Conservation (phyloP, 2,888 invertebrate genomes). For the Ennomos quercinarius region DNA sequence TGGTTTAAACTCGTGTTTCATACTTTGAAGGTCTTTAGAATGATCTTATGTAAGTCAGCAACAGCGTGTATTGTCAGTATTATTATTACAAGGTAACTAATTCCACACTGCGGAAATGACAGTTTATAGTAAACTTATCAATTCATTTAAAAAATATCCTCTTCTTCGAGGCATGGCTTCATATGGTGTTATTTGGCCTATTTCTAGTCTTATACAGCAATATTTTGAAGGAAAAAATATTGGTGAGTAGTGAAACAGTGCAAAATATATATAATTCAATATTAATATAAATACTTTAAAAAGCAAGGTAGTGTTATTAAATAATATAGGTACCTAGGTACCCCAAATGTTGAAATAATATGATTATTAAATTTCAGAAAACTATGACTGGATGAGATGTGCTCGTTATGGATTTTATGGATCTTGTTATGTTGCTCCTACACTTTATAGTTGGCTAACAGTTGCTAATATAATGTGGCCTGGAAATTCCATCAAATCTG, state of each 20-base stretch:
- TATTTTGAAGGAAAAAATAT: slow-evolving; percentile 87
- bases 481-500: slow-evolving; percentile 87
- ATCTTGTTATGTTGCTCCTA: slow-evolving; percentile 93
- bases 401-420: slow-evolving; percentile 91
- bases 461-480: slow-evolving; percentile 92
- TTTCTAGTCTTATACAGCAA: slow-evolving; percentile 90
- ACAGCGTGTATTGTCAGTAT: slow-evolving; percentile 2
- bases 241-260: slow-evolving; percentile 80
- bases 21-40: slow-evolving; percentile 38
- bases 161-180: slow-evolving; percentile 87
- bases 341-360: no score
- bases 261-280: background rate
- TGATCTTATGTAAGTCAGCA: slow-evolving; percentile 44
- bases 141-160: slow-evolving; percentile 73
- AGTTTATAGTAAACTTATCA: slow-evolving; percentile 62
- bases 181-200: slow-evolving; percentile 90
- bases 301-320: background rate
- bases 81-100: slow-evolving; percentile 3
- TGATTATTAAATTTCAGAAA: slow-evolving; percentile 68
- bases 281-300: background rate
- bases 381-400: slow-evolving; percentile 89
- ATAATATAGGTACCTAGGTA: background rate
- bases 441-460: slow-evolving; percentile 92
- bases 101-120: slow-evolving; percentile 51
- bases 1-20: slow-evolving; percentile 29